Evolutionary conservation across 2,888 invertebrate species (phyloP).

Genomic region (Mayetiola destructor): DNA sequence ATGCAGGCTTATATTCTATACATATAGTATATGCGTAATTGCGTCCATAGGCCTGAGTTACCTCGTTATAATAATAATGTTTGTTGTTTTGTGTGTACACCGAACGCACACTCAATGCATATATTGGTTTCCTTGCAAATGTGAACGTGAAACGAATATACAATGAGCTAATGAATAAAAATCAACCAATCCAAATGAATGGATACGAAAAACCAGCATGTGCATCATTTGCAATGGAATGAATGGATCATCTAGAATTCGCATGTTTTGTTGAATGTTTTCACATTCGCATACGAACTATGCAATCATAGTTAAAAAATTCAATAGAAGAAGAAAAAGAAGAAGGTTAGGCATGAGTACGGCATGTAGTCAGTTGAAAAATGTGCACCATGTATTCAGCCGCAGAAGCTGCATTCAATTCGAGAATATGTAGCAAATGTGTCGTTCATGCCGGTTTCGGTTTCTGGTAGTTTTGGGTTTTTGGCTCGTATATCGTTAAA

Average conservation of each 20-base stretch:
- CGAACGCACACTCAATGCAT: background rate
- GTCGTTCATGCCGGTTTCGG: background rate
- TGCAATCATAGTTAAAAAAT: too few species aligned
- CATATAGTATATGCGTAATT: conserved; percentile 8
- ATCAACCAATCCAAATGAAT: too few species aligned
- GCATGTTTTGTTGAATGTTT: too few species aligned
- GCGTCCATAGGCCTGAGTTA: conserved; percentile 1
- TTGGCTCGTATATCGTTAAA: background rate
- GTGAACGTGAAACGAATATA: conserved; percentile 7
- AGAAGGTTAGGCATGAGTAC: background rate
- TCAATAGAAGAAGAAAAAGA: background rate
- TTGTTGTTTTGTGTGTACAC: background rate
- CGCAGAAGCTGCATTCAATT: background rate
- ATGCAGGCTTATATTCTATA: background rate
- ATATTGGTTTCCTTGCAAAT: conserved; percentile 5
- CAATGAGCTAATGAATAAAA: conserved; percentile 12
- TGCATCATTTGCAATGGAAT: too few species aligned
- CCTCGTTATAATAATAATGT: background rate
- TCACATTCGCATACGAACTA: too few species aligned
- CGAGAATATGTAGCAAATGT: background rate
- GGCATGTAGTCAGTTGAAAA: background rate
- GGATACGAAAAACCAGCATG: too few species aligned
- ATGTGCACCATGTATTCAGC: background rate
- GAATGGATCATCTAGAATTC: too few species aligned
- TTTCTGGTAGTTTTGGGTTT: background rate